phyloP scores from a whole-genome alignment of 2,797 vertebrate genomes.

The Rhinatrema bivittatum region DNA sequence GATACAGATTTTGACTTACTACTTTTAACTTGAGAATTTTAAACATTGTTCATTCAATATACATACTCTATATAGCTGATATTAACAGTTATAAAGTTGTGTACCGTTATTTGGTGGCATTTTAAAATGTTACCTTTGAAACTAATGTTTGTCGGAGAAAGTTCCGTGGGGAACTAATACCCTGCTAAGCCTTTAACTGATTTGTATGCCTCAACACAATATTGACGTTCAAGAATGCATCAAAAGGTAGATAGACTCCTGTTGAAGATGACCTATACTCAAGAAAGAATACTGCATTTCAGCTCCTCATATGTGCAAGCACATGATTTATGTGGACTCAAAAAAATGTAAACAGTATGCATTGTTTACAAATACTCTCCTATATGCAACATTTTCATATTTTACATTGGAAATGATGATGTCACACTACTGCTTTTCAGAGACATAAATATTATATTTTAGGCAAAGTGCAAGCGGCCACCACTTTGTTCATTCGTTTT shows the following conservation, averaged over 20 bases:
- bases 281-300: constrained; percentile 55
- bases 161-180: constrained; percentile 83
- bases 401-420: constrained; percentile 76
- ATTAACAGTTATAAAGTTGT: constrained; percentile 92
- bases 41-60: constrained; percentile 83
- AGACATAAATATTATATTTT: constrained; percentile 55
- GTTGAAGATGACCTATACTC: constrained; percentile 74
- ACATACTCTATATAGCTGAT: constrained; percentile 99
- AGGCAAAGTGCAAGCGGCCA: constrained; percentile 82
- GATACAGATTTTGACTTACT: constrained; percentile 75
- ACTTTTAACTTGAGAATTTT: constrained; percentile 75
- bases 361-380: constrained; percentile 90
- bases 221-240: constrained; percentile 96
- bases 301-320: constrained; percentile 44
- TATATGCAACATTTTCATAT: constrained; percentile 71
- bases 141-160: constrained; percentile 87
- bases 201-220: constrained; percentile 86
- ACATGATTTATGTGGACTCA: constrained; percentile 56
- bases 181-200: constrained; percentile 79
- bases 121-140: constrained; percentile 84
- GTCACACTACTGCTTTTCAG: constrained; percentile 67
- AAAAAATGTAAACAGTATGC: constrained; percentile 76
- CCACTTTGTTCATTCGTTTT: constrained; percentile 64
- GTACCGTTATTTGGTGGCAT: constrained; percentile 92
- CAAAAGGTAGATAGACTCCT: constrained; percentile 93